phyloP scores from a whole-genome alignment of 2,888 invertebrate genomes.

The Lamellibrachia satsuma region DNA sequence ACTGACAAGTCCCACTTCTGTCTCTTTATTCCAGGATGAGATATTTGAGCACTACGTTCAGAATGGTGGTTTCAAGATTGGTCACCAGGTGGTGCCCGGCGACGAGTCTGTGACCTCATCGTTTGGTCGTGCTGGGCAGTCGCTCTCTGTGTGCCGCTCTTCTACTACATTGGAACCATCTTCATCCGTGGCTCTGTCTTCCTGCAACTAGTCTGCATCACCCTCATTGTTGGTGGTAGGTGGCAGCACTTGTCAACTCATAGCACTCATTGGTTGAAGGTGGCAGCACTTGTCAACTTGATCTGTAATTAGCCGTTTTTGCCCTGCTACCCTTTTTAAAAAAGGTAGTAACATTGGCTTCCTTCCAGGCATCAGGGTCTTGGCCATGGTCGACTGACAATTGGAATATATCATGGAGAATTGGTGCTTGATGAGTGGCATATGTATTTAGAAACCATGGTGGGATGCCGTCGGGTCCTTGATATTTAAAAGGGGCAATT shows the following conservation, averaged over 20 bases:
- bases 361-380: too few relatives aligned
- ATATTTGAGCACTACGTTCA: conserved; percentile 62
- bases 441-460: too few relatives aligned
- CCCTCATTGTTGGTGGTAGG: neutral
- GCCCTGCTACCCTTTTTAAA: too few relatives aligned
- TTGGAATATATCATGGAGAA: too few relatives aligned
- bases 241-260: neutral
- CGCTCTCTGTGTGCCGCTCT: conserved; percentile 55
- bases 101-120: conserved; percentile 53
- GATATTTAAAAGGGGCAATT: too few relatives aligned
- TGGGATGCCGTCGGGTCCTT: too few relatives aligned
- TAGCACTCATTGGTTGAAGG: too few relatives aligned
- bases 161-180: conserved; percentile 50
- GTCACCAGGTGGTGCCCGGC: conserved; percentile 44
- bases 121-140: conserved; percentile 60
- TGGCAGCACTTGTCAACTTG: too few relatives aligned
- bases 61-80: conserved; percentile 51
- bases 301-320: too few relatives aligned
- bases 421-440: too few relatives aligned
- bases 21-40: conserved; percentile 58
- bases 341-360: too few relatives aligned
- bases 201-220: conserved; percentile 23
- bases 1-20: neutral
- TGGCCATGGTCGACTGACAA: too few relatives aligned
- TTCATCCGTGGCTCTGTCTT: conserved; percentile 71